A percentile compares a stretch with the other conserved stretches of the same genome.
phyloP scores from a whole-genome alignment of 1,140 invertebrate genomes.

The Drosophila varians region DNA sequence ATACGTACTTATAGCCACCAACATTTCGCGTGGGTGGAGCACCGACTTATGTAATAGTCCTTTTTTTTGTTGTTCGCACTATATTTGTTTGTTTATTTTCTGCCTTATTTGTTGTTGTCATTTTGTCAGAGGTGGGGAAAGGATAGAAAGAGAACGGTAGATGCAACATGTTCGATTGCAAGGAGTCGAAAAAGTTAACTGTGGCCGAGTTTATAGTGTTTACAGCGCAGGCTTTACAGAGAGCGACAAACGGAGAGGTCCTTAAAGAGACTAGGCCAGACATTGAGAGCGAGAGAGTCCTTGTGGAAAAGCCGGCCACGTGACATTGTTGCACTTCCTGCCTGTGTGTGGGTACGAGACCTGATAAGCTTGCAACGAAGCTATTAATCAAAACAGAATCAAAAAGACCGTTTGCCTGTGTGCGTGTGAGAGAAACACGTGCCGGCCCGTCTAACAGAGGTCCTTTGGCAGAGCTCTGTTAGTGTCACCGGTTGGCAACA shows the following conservation, averaged over 20 bases:
- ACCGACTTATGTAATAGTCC: conserved; percentile 72
- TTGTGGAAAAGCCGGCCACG: conserved; percentile 65
- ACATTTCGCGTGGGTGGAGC: conserved; percentile 65
- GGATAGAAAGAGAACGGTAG: conserved; percentile 50
- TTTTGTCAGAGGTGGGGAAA: conserved; percentile 49
- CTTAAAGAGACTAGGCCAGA: not conserved
- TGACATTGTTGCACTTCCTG: conserved; percentile 75
- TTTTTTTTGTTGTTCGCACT: conserved; percentile 58
- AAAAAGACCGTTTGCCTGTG: conserved; percentile 54
- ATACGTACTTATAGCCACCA: conserved; percentile 16
- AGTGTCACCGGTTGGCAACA: conserved; percentile 60
- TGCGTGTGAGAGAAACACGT: conserved; percentile 81
- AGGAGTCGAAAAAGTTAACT: conserved; percentile 59
- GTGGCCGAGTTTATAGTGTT: conserved; percentile 57
- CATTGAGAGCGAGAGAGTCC: not conserved
- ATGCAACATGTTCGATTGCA: conserved; percentile 66
- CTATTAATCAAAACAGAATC: conserved; percentile 83
- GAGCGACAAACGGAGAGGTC: conserved; percentile 5
- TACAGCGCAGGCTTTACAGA: conserved; percentile 56
- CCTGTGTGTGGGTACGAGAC: conserved; percentile 19
- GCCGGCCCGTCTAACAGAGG: conserved; percentile 59
- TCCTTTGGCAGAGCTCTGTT: conserved; percentile 61
- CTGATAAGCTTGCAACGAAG: conserved; percentile 74
- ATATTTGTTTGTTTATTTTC: conserved; percentile 37
- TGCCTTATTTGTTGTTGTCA: conserved; percentile 5